Conservation (phyloP, 2,113 vertebrate genomes). For the Syrrhaptes paradoxus region DNA sequence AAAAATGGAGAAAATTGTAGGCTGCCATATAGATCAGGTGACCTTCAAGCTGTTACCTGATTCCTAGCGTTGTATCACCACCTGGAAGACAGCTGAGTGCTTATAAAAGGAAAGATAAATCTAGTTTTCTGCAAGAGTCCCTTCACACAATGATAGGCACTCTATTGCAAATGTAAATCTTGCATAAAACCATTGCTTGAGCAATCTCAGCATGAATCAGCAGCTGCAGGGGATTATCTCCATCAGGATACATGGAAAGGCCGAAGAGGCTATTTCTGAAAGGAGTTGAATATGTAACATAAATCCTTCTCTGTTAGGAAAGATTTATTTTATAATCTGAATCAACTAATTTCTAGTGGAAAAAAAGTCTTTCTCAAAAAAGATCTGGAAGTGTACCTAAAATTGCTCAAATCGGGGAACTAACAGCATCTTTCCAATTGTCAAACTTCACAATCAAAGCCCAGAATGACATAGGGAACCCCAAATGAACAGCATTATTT, state of each 20-base stretch:
- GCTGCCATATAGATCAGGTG: not conserved
- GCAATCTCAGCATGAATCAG: conserved; percentile 44
- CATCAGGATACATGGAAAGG: not conserved
- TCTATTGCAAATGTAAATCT: conserved; percentile 35
- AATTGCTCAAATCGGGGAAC: not conserved
- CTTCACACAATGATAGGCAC: not conserved
- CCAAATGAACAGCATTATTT: not conserved
- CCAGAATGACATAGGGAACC: not conserved
- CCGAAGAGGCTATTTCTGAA: conserved; percentile 3
- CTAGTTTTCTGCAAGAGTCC: conserved; percentile 22
- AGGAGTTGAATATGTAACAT: not conserved
- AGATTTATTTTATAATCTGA: not conserved
- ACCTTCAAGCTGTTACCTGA: conserved; percentile 20
- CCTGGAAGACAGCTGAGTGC: not conserved
- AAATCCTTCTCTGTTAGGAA: not conserved
- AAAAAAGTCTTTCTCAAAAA: not conserved
- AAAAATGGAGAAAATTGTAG: not conserved
- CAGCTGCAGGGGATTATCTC: conserved; percentile 46
- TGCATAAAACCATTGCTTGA: not conserved
- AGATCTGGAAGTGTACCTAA: not conserved
- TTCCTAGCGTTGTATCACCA: not conserved
- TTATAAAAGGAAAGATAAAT: conserved; percentile 17
- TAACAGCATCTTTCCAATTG: not conserved
- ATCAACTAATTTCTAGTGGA: not conserved
- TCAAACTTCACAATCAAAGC: not conserved